A percentile compares a stretch with the other conserved stretches of the same genome.
Conservation (phyloP, 2,797 vertebrate species). For the Pangasius sanitwongsei region DNA sequence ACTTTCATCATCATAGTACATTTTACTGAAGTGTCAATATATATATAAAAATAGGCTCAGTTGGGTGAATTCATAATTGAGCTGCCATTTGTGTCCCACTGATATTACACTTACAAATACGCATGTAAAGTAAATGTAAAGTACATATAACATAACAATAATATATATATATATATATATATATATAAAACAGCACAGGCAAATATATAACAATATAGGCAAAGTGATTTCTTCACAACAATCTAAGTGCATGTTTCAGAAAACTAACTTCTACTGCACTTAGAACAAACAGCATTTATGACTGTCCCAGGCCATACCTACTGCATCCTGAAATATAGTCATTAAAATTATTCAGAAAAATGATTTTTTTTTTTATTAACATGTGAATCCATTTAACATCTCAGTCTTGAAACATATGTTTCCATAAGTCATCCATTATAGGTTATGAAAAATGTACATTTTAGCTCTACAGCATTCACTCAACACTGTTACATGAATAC, state of each 20-base stretch:
- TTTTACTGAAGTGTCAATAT: neutral
- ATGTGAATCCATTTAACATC: neutral
- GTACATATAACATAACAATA: neutral
- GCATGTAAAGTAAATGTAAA: neutral
- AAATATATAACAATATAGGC: neutral
- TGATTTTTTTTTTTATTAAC: neutral
- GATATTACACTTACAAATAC: neutral
- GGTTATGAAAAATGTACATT: neutral
- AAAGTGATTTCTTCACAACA: neutral
- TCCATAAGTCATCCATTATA: neutral
- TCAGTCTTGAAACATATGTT: neutral
- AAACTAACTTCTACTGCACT: neutral
- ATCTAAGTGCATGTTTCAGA: neutral
- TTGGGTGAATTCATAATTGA: neutral
- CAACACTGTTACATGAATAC: neutral
- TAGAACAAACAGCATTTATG: neutral
- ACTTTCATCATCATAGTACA: neutral
- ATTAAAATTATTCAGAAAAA: neutral
- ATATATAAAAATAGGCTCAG: neutral
- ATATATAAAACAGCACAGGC: neutral
- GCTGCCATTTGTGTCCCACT: neutral
- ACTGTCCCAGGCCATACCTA: neutral
- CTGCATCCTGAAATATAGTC: neutral
- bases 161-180: no score
- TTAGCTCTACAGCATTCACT: neutral